A percentile compares a stretch with the other conserved stretches of the same genome.
Conservation (phyloP, 2,113 vertebrate genomes). For the Conger conger region DNA sequence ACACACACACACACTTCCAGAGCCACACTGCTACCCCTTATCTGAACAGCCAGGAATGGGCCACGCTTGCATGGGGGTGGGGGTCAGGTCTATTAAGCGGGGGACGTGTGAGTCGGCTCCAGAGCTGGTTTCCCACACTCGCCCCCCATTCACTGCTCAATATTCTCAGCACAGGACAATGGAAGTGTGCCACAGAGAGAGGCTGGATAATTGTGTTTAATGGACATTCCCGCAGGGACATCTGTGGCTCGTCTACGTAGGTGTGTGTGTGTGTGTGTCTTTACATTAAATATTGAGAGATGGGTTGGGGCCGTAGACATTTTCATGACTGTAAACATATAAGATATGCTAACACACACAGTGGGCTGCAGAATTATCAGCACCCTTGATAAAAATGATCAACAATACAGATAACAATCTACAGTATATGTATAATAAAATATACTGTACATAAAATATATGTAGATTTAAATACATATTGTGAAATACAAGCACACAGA, state of each 20-base stretch:
- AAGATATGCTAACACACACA: no score
- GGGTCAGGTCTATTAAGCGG: slow-evolving; percentile 66
- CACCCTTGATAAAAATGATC: no score
- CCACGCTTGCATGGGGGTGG: slow-evolving; percentile 57
- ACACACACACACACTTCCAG: background rate
- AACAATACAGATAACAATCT: no score
- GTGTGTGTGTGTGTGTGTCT: slow-evolving; percentile 4
- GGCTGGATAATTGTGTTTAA: slow-evolving; percentile 49
- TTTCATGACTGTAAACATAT: no score
- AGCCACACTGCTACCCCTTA: slow-evolving; percentile 46
- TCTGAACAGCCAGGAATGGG: slow-evolving; percentile 58
- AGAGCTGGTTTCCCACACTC: slow-evolving; percentile 68
- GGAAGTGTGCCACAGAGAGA: slow-evolving; percentile 66
- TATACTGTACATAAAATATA: no score
- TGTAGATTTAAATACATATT: no score
- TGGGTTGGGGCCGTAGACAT: no score
- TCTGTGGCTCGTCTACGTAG: background rate
- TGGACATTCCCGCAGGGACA: slow-evolving; percentile 41
- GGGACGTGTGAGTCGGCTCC: slow-evolving; percentile 66
- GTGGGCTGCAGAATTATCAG: no score
- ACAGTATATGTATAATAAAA: no score
- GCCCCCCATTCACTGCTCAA: slow-evolving; percentile 57
- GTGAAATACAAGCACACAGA: background rate
- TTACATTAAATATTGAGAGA: background rate
- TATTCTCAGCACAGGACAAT: slow-evolving; percentile 59